phyloP scores from a whole-genome alignment of 2,888 invertebrate genomes.

The Apotomis turbidana region DNA sequence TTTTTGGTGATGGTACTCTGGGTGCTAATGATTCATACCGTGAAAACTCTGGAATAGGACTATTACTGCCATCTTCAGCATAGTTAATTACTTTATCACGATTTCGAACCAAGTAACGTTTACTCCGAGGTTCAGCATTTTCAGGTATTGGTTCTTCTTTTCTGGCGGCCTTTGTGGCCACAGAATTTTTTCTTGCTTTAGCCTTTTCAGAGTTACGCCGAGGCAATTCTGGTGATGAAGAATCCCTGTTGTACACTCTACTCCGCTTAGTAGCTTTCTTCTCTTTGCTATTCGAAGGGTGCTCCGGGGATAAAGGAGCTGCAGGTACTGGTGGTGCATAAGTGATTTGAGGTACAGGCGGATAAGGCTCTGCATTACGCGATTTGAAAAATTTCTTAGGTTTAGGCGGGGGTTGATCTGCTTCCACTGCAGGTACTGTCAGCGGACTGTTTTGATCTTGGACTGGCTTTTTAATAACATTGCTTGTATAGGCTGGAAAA shows the following conservation, averaged over 20 bases:
- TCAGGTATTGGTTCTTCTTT: constrained; percentile 72
- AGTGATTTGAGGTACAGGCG: constrained; percentile 79
- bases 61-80: constrained; percentile 85
- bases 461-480: constrained; percentile 73
- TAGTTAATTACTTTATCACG: constrained; percentile 86
- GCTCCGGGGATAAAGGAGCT: constrained; percentile 76
- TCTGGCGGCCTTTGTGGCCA: constrained; percentile 75
- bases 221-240: constrained; percentile 78
- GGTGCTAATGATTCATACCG: constrained; percentile 68
- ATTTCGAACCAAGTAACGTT: constrained; percentile 80
- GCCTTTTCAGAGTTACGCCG: constrained; percentile 74
- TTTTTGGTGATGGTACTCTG: constrained; percentile 75
- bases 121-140: constrained; percentile 78
- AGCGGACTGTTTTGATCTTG: constrained; percentile 83
- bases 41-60: constrained; percentile 77
- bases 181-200: constrained; percentile 70
- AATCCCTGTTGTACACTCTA: constrained; percentile 73
- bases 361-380: constrained; percentile 87
- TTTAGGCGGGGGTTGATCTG: constrained; percentile 85
- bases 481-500: constrained; percentile 75
- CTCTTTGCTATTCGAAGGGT: constrained; percentile 71
- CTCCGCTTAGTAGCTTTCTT: constrained; percentile 70
- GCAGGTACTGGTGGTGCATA: constrained; percentile 79
- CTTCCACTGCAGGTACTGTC: constrained; percentile 80
- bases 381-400: constrained; percentile 97